Conservation (phyloP, 1,140 invertebrate species). For the Harpegnathos saltator region DNA sequence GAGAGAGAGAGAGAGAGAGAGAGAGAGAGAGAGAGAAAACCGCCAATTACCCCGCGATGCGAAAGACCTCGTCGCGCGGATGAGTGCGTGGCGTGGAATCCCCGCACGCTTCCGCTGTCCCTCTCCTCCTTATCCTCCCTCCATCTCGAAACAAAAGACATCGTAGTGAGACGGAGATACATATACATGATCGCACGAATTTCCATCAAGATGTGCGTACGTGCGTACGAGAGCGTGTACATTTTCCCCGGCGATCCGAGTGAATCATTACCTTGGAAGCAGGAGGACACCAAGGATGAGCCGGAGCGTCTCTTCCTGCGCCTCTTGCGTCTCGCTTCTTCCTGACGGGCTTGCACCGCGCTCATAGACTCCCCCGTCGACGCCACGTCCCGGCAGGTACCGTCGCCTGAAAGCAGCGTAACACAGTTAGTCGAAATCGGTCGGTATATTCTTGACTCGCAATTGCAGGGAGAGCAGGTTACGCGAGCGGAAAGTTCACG, state of each 20-base stretch:
- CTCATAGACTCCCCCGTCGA: constrained; percentile 82
- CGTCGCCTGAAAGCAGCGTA: constrained; percentile 76
- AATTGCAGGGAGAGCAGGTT: no score
- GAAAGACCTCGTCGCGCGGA: background rate
- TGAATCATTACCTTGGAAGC: constrained; percentile 91
- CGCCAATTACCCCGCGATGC: constrained; percentile 52
- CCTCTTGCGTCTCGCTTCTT: constrained; percentile 94
- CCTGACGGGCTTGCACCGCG: constrained; percentile 88
- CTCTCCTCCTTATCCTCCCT: background rate
- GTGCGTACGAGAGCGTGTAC: no score
- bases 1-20: no score
- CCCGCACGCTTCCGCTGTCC: background rate
- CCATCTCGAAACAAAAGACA: background rate
- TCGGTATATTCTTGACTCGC: no score
- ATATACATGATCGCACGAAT: background rate
- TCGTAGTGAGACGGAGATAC: background rate
- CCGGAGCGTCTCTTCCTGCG: constrained; percentile 95
- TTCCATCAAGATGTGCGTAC: background rate
- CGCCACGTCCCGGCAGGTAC: constrained; percentile 77
- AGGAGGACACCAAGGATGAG: constrained; percentile 93
- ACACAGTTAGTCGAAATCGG: background rate
- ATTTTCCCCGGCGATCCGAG: background rate
- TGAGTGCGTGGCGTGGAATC: background rate
- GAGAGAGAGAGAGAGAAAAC: no score
- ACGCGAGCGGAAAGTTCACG: no score